Evolutionary conservation across 2,113 vertebrate species (phyloP).

Genomic region (Sinocyclocheilus rhinocerous): DNA sequence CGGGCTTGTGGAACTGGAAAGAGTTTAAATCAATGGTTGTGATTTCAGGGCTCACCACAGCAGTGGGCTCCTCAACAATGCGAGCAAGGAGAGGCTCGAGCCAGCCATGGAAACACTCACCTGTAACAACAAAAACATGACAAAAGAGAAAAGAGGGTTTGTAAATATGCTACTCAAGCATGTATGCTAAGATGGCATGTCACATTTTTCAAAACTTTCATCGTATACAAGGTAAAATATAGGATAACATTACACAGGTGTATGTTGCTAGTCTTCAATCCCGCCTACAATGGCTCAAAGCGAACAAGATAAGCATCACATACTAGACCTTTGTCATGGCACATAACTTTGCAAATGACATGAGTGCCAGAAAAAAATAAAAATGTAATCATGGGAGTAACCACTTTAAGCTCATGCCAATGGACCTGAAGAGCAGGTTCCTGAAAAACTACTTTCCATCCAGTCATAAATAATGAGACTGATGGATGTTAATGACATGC

Average conservation of each 20-base stretch:
- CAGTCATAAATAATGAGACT: not conserved
- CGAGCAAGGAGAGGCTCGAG: conserved; percentile 89
- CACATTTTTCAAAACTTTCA: not conserved
- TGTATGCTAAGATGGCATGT: not conserved
- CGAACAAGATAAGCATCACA: not conserved
- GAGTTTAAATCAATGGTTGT: conserved; percentile 88
- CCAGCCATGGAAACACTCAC: conserved; percentile 96
- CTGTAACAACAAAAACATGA: conserved; percentile 63
- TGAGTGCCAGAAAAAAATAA: not conserved
- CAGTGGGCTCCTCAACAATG: conserved; percentile 88
- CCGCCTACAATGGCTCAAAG: not conserved
- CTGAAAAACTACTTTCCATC: not conserved
- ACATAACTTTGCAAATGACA: conserved; percentile 10
- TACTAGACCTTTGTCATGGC: not conserved
- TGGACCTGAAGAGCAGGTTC: conserved; percentile 26
- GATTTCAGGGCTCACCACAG: conserved; percentile 93
- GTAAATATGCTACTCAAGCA: not conserved
- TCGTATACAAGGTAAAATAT: too few species aligned
- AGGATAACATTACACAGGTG: not conserved
- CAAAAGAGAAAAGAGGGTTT: not conserved
- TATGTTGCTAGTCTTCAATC: not conserved
- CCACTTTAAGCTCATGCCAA: not conserved
- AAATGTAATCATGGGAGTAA: not conserved
- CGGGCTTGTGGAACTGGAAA: conserved; percentile 87
- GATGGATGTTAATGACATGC: not conserved